Base-by-base conservation (phyloP, 2,888 invertebrate genomes). In the Harpalus rubripes region DNA sequence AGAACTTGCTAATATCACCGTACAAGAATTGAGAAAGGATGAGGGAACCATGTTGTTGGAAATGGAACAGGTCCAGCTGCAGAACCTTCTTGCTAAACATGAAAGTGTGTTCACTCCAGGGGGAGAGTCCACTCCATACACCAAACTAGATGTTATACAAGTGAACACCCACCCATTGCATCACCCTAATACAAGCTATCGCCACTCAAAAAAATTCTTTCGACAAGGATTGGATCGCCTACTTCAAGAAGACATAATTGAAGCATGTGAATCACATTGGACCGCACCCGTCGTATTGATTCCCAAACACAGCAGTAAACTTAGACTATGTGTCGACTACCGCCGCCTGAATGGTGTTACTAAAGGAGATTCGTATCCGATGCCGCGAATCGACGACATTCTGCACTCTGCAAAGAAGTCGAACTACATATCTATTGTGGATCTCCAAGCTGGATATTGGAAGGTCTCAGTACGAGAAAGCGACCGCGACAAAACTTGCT, bases 231-330 rank as follows among this genome's bases (percentile, higher is more conserved):
- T 63, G 1, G 63, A 63, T 5, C 8, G 22, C 3, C 16, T 63
- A 12, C 6, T 63, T 26, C 18, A 16, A 7, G 22, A 63, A 7
- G 12, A 7, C 22, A 63, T 63, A 3, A 65, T 81, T 65, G 44
- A 65, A 65, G 65, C 65, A 18, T 84, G 79, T 8, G 65, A 72
- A 58, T 79, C 74, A 18, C 52, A 85, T 8, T 85, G 26, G 7
- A 58, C 39, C 6, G 81, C 72, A 16, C 79, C 32, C 0, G 18
- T 79, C 10, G 81, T 74, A 18, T 12, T 80, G n/a, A 65, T 78
- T 0, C 58, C 56, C 10, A 63, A 84, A 18, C 63, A 79, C 32
- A 39, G 2, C 12, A 15, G 44, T 15, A n/a, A 58, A 6, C 5
- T 32, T 7, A 61, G 79, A 10, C 52, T 26, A 26, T 81, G 41